These are phyloP conservation scores for Microctenopoma lineatum DNA, from an alignment of 2,797 vertebrate genomes.

Conservation along the genomic window DNA sequence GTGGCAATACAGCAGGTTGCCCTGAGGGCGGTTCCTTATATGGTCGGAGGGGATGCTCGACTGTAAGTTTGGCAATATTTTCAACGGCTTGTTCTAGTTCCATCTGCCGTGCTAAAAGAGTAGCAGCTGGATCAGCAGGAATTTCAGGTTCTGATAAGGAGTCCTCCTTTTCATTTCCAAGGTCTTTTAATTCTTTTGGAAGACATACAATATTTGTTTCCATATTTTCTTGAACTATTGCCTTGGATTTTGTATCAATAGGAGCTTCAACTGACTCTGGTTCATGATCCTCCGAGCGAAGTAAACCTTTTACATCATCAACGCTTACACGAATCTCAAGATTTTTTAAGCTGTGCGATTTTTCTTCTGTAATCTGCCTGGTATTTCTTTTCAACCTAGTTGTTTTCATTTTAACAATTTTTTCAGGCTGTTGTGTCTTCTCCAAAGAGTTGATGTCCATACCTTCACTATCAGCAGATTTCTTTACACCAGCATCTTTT, in stretches of 20 bases:
- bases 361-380: constrained; percentile 86
- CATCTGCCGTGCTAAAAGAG: constrained; percentile 90
- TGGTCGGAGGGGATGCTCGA: constrained; percentile 81
- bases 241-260: constrained; percentile 80
- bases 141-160: constrained; percentile 79
- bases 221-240: constrained; percentile 79
- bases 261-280: constrained; percentile 73
- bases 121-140: constrained; percentile 84
- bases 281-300: constrained; percentile 83
- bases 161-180: constrained; percentile 84
- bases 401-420: constrained; percentile 77
- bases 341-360: constrained; percentile 87
- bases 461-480: constrained; percentile 74
- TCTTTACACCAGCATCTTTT: constrained; percentile 80
- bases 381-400: constrained; percentile 87
- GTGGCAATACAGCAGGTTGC: constrained; percentile 74
- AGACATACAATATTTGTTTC: constrained; percentile 66
- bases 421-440: constrained; percentile 78
- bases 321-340: constrained; percentile 88
- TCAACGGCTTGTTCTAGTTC: constrained; percentile 97
- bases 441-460: constrained; percentile 75
- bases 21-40: constrained; percentile 87
- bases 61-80: constrained; percentile 94
- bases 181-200: constrained; percentile 77
- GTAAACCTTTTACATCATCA: constrained; percentile 85